A percentile compares a stretch with the other conserved stretches of the same genome.
phyloP scores from a whole-genome alignment of 2,113 vertebrate genomes.

The Hoplias malabaricus region DNA sequence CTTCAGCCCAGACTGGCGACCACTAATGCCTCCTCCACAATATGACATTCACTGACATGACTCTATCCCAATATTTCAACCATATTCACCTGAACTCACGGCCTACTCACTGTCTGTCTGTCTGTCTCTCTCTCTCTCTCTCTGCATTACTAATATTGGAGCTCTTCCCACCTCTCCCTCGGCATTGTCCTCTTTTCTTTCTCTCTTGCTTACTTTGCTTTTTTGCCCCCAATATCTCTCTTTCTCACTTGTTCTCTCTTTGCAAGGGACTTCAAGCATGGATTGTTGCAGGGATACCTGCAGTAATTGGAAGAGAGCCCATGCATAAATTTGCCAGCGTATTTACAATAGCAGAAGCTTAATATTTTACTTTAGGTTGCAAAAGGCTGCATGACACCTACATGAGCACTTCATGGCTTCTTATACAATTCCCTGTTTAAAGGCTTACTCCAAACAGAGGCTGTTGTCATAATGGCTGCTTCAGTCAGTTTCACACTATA shows the following conservation, averaged over 20 bases:
- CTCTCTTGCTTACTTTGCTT: background rate
- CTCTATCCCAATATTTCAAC: constrained; percentile 1
- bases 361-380: too few relatives aligned
- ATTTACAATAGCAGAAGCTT: too few relatives aligned
- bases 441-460: too few relatives aligned
- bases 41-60: constrained; percentile 9
- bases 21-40: background rate
- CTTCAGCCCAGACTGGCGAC: background rate
- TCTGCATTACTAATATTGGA: background rate
- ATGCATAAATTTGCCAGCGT: too few relatives aligned
- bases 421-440: too few relatives aligned
- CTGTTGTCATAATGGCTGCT: too few relatives aligned
- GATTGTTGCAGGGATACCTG: too few relatives aligned
- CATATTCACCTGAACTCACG: constrained; percentile 3
- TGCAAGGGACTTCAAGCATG: too few relatives aligned
- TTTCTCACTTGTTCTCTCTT: background rate
- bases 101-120: constrained; percentile 5
- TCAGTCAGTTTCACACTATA: too few relatives aligned
- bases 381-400: too few relatives aligned
- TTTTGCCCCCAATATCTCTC: background rate
- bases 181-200: background rate
- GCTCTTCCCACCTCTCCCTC: background rate
- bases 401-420: too few relatives aligned
- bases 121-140: background rate
- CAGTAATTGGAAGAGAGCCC: too few relatives aligned